Base-by-base conservation (phyloP, 1,140 invertebrate species). In the fruit fly (Drosophila melanogaster) region DNA sequence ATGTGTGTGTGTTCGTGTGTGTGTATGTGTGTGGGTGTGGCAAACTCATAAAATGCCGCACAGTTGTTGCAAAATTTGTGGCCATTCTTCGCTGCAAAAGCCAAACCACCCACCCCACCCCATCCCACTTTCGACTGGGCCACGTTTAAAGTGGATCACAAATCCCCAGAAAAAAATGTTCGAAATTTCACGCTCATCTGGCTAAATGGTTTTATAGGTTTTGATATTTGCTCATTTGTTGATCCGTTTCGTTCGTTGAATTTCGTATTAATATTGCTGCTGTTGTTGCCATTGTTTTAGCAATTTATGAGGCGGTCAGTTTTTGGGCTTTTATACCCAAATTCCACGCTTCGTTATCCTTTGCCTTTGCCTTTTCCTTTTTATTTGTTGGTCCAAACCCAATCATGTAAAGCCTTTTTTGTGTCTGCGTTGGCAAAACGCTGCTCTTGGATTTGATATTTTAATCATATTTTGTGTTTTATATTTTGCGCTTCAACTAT, bases 121-220 rank as follows among this genome's bases (percentile, higher is more conserved):
- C 44, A 47, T 40, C 54, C 46, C 66, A 19, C 22, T 33, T 33
- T 37, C 24, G 24, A 19, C 26, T 30, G 30, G 8, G 30, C 22
- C 51, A 30, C 41, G 10, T 47, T 70, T 56, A 70, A 70, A 69
- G 64, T 38, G 50, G 64, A 69, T 46, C 65, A 24, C 33, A 19
- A 44, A 46, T 35, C 30, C 49, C 43, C 41, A 2, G n/a, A 67
- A 78, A 73, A 43, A 54, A 30, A 35, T 56, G 47, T 46, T 12
- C 10, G 62, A 37, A 87, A 87, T 81, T 86, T 86, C 81, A 86
- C 83, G 81, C 81, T 86, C 70, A 87, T 86, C 81, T 86, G 75
- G 61, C 83, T 86, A 86, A 86, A 86, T 81, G 83, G 83, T 87
- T 86, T 86, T 86, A 86, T 86, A 64, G 81, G 75, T 81, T 81